Base-by-base conservation (phyloP, 2,888 invertebrate species). In the Ptilodon capucinus region DNA sequence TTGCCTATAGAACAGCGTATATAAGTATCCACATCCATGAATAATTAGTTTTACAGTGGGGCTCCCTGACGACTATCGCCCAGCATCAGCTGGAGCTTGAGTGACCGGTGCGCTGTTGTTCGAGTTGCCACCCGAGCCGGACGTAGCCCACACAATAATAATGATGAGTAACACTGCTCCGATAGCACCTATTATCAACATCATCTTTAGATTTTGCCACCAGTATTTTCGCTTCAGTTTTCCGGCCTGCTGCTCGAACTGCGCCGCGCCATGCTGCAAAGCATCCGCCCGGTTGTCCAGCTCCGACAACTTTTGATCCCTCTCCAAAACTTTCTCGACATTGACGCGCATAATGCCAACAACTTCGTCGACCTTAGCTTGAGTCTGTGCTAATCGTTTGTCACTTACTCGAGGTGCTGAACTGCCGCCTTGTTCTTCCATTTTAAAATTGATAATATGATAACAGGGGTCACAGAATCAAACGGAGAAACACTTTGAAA, bases 121-220 rank as follows among this genome's bases (percentile, higher is more conserved):
- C 39, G 48, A 42, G 7, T 60, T 44, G 25, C 38, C 44, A 4
- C 68, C 60, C 2, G 73, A 69, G 14, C 86, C 84, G 46, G 82
- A 79, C 23, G 86, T 81, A 44, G 88, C 85, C 84, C 86, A 91
- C 57, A 97, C 95, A 84, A 97, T 94, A 76, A 97, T 95, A 75
- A 97, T 95, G 84, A 96, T 95, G 86, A 97, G 91, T 80, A 97
- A 88, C 64, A 97, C 93, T 65, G 94, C 93, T 62, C 95, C 96
- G 80, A 97, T 96, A 68, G 95, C 95, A 72, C 97, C 96, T 92
- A 97, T 95, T 65, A 97, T 96, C 79, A 97, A 94, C 97, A 97
- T 97, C 97, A 97, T 97, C 93, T 98, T 98, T 86, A 98, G 92
- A 91, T 98, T 98, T 91, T 98, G 97, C 95, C 98, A 95, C 98